phyloP scores from a whole-genome alignment of 2,797 vertebrate species.

The Thalassophryne amazonica region DNA sequence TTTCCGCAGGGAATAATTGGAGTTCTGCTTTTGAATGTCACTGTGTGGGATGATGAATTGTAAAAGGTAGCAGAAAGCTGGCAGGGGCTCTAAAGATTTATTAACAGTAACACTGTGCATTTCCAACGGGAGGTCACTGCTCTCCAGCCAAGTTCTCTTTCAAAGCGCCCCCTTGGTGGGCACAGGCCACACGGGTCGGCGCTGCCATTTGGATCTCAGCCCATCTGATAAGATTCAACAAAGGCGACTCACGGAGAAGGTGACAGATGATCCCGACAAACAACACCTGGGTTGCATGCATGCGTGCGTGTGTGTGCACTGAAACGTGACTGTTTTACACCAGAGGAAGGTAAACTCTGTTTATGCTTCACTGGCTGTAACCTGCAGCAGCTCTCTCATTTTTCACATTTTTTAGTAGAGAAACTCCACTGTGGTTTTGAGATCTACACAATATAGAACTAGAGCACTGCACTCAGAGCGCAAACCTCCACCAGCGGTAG shows the following conservation, averaged over 20 bases:
- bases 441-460: too few species aligned
- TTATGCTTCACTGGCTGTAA: slow-evolving; percentile 24
- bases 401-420: slow-evolving; percentile 24
- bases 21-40: slow-evolving; percentile 21
- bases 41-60: slow-evolving; percentile 11
- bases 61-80: background rate
- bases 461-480: too few species aligned
- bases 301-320: background rate
- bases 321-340: slow-evolving; percentile 17
- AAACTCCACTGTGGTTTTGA: too few species aligned
- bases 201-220: background rate
- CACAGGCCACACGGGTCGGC: background rate
- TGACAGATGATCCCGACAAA: slow-evolving; percentile 9
- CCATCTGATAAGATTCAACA: slow-evolving; percentile 1
- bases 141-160: background rate
- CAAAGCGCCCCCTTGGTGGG: background rate
- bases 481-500: too few species aligned
- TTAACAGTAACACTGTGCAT: background rate
- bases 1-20: slow-evolving; percentile 16
- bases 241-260: background rate
- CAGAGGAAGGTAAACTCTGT: slow-evolving; percentile 58
- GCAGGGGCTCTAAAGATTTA: background rate
- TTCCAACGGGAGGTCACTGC: slow-evolving; percentile 8
- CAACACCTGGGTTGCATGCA: slow-evolving; percentile 10
- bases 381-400: slow-evolving; percentile 18